Evolutionary conservation across 2,797 vertebrate genomes (phyloP), one percentile per base, ranked within the genome.

Genomic region (Australoheros facetus): DNA sequence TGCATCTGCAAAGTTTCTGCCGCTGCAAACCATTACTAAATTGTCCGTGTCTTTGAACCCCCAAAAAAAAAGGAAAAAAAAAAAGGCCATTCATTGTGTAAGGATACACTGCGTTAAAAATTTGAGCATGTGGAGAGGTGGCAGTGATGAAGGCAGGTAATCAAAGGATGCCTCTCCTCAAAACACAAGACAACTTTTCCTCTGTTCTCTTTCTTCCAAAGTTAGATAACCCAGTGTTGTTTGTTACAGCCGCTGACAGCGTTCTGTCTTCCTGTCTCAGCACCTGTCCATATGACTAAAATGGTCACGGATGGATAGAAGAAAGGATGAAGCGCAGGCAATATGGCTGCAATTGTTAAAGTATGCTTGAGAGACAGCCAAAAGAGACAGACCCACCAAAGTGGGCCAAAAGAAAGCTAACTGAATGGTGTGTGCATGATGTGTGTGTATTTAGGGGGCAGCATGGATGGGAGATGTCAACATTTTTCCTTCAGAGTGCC

Each of bases 381-480:
- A 93, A 90, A 87, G 89, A 93, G 92, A 93, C 92, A 93, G 89
- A 88, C 75, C 58, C 69, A 83, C 89, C 86, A 89, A 92, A 89
- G 83, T 86, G 88, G 92, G 93, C 91, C 93, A 94, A 87, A 83
- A 89, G 77, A 74, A 81, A 87, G 87, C 91, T 62, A 12, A 7
- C 56, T 93, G 91, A 93, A 93, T 92, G 85, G 88, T 78, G 81
- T 85, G 82, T 59, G 75, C 70, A 75, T 78, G 85, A 80, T 75
- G 88, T 77, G 93, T 91, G 89, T 90, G 90, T 89, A 87, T 94
- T 92, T 90, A 93, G 92, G 88, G 91, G 90, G 90, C 87, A 92
- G 91, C 88, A 45, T 87, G 90, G 94, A 94, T 81, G 88, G 91
- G 88, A 92, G 89, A 90, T 94, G 95, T 96, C 94, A 94, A 93